Evolutionary conservation across 2,797 vertebrate genomes (phyloP), one percentile per base, ranked within the genome.

Genomic region (Margarornis squamiger): DNA sequence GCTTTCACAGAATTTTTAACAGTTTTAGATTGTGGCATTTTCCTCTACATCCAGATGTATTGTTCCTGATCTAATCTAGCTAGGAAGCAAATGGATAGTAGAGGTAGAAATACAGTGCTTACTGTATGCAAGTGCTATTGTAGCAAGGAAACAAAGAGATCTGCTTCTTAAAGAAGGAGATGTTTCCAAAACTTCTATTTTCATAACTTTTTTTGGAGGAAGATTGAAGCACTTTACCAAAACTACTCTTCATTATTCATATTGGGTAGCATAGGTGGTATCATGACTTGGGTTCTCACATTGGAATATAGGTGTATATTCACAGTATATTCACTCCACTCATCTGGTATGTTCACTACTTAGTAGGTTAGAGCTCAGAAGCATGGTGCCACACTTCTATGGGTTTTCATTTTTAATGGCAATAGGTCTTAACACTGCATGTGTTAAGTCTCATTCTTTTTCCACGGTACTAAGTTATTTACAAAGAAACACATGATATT

Each of bases 141-240:
- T 92, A 96, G 88, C 92, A 95, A 95, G 94, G 92, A 96, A 91
- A 95, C 88, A 88, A 89, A 48, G 74, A 70, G 74, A 79, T 93
- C 86, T 95, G 75, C 94, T 96, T 96, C 92, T 95, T 94, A 88
- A 90, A 93, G 93, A 91, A 96, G 88, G 87, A 91, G 94, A 88
- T 95, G 92, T 96, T 96, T 95, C 92, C 94, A 95, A 92, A 96
- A 81, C 65, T 59, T 95, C 34, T 93, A 92, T 96, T 96, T 96
- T 97, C 88, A 36, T 95, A 94, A 72, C 85, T 88, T 80, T 86
- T 95, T 92, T 59, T 29, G 30, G 88, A 94, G 67, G 46, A 92
- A 89, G 72, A 91, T 75, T 92, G 85, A 96, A 96, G 96, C 97
- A 97, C 96, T 97, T 96, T 96, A 97, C 94, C 94, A 96, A 91